Base-by-base conservation (phyloP, 1,140 invertebrate species). In the Lucilia cuprina region DNA sequence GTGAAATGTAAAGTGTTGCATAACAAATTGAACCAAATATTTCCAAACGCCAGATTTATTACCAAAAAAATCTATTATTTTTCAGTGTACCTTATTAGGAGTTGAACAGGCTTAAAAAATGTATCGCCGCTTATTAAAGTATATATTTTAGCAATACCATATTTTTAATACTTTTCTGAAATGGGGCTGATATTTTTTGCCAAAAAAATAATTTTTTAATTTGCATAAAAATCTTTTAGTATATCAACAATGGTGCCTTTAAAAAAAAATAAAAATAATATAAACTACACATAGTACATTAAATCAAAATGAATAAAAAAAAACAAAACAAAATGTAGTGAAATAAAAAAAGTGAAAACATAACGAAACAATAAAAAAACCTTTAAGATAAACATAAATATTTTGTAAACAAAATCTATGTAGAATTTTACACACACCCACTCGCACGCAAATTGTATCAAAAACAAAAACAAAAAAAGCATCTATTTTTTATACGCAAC, bases 391-490 rank as follows among this genome's bases (percentile, higher is more conserved):
- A 70, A 70, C 65, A 70, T 70, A 70, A 70, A 70, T 21, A 70
- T 70, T 70, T 70, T 70, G 65, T 70, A 70, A 70, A 70, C 65
- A 70, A 70, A 70, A 70, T 70, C 55, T 60, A 60, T 41, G 41
- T 41, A 41, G 7, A 41, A 55, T 70, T 70, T 70, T 70, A 70
- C 65, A 70, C 17, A 60, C 55, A 60, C 55, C 55, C 14, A 60
- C 55, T 60, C 55, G 55, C 65, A 70, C 65, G 9, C n/a, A 70
- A 25, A 25, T 25, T n/a, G 65, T 70, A 60, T 2, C 55, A 60
- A n/a, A 60, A 60, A 60, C 55, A n/a, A 60, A 17, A n/a, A 14
- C 2, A 60, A 60, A 60, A 3, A 70, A 21, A 70, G 8, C 65
- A 70, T 21, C 9, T 10, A 70, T 70, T 21, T 25, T 17, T 60